Evolutionary conservation across 2,888 invertebrate species (phyloP).

Genomic region (Baccha elongata): DNA sequence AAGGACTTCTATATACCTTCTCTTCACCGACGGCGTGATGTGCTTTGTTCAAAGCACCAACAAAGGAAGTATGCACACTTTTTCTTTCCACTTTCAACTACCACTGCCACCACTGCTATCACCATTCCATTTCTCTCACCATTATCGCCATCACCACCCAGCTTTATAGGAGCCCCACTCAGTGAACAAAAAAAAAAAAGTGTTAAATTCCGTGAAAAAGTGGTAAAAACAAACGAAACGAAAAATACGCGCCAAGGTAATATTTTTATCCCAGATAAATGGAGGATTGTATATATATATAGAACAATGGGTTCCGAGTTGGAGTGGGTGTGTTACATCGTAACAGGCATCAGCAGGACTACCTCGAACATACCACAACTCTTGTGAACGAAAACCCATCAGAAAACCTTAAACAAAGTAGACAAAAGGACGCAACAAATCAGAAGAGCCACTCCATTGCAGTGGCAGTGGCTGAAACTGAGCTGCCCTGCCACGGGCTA

Average conservation of each 20-base stretch:
- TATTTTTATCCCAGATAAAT: conserved; percentile 58
- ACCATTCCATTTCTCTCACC: conserved; percentile 4
- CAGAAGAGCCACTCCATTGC: neutral
- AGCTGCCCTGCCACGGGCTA: conserved; percentile 39
- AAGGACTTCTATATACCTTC: conserved; percentile 48
- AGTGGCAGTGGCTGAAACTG: conserved; percentile 26
- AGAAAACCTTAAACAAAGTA: conserved; percentile 34
- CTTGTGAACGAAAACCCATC: conserved; percentile 25
- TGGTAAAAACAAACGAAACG: conserved; percentile 23
- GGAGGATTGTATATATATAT: conserved; percentile 52
- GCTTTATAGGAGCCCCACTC: conserved; percentile 1
- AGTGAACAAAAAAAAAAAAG: conserved; percentile 9
- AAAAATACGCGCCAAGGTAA: conserved; percentile 59
- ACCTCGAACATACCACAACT: conserved; percentile 5
- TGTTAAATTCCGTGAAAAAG: conserved; percentile 45
- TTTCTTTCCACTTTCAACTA: conserved; percentile 6
- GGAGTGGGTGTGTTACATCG: conserved; percentile 10
- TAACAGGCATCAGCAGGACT: neutral
- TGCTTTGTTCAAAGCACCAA: conserved; percentile 46
- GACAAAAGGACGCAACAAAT: conserved; percentile 39
- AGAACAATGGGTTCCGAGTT: conserved; percentile 30
- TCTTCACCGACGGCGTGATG: conserved; percentile 41
- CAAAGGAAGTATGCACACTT: conserved; percentile 65
- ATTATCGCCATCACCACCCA: neutral
- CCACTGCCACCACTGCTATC: neutral